Base-by-base conservation (phyloP, 1,140 invertebrate genomes). In the Nixonia krombeini region DNA sequence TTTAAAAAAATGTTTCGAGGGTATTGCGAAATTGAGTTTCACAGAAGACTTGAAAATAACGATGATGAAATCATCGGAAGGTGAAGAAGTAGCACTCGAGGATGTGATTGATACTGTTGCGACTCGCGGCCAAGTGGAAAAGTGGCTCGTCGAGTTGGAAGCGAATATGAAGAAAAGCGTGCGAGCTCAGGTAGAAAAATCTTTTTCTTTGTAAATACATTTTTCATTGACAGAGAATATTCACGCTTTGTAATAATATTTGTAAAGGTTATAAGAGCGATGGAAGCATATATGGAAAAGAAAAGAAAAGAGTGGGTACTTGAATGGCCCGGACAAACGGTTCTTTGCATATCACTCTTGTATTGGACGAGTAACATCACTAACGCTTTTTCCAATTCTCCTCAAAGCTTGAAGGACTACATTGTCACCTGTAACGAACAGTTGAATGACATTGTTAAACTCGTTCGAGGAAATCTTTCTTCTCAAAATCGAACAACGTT, bases 1-100 rank as follows among this genome's bases (percentile, higher is more conserved):
- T 88, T 85, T 99, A 44, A 98, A 97, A 87, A 99, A 99, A 78
- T 98, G 96, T 81, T 98, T 97, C 84, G 94, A 96, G 84, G 94
- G 96, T 17, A 97, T 99, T 59, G 92, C 92, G 3, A 91, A 88
- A 58, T 82, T 98, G 4, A 90, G 87, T 16, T 99, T 99, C 78
- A 96, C 94, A 0, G 91, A 94, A 53, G 89, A 91, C 4, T 84
- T 96, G 74, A 94, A 97, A 56, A 93, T 98, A 1, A 96, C 92
- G 0, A 89, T 92, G 26, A 97, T 99, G 91, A 91, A 89, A 75
- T 97, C 96, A 2, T 92, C 91, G 49, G 95, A 98, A 81, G 92
- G 90, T 13, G 97, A 99, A 85, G 85, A 91, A 18, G 92, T 99
- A 9, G 73, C 85, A 13, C 85, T 98, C 1, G 90, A 91, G 9